Evolutionary conservation across 2,888 invertebrate species (phyloP), one percentile per base, ranked within the genome.

Genomic region (Acanthacorydalis orientalis): DNA sequence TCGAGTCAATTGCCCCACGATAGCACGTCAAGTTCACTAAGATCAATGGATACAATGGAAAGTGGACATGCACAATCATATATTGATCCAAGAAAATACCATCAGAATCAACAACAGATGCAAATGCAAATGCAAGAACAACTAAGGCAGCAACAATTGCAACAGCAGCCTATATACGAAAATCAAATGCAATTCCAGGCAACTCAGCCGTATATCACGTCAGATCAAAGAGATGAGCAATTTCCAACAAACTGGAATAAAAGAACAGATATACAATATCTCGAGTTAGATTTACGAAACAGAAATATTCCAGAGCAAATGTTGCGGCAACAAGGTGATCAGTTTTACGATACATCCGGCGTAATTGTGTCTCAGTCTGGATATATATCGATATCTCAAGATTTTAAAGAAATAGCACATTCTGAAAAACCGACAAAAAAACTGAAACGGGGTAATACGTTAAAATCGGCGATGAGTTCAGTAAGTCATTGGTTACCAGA

Each of bases 401-500:
- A 80, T 56, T 65, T 77, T 14, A 79, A 74, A 63, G 72, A 72
- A 46, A 68, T 69, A 53, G 51, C 62, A 38, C 67, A 65, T 31
- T 66, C 67, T 42, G 74, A 75, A 35, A 80, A 79, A 57, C 64
- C 71, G 49, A 63, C 62, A 2, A 80, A 81, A 60, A 83, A 83
- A 60, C 73, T 80, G 33, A 78, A 79, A 62, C 67, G 82, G 51
- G 78, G 80, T 9, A 70, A 74, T 11, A 83, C 83, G 1, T 62
- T 84, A 48, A 84, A 84, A 64, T 80, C 81, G 41, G 85, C 85
- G 0, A 84, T 86, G 81, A 83, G 75, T 57, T 82, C 83, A 1
- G 78, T 85, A 59, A 83, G 79, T 57, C 80, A 78, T 53, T 83
- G 88, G 79, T 63, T 90, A 47, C 88, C 89, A 1, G 88, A 87